These are phyloP conservation scores for Lutraria lutraria DNA, from an alignment of 2,888 invertebrate species.

Conservation along the genomic window DNA sequence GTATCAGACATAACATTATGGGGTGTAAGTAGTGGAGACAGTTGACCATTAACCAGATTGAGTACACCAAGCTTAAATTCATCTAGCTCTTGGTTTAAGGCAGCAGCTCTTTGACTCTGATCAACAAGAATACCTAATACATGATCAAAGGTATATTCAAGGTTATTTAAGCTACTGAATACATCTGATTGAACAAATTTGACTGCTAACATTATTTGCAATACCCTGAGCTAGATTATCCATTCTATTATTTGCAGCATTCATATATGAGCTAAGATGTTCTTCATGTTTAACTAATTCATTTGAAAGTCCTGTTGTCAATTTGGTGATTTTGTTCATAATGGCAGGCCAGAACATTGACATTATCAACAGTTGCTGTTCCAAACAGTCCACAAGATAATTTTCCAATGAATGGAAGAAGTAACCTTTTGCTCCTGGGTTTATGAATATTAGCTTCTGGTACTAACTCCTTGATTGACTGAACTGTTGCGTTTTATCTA, in stretches of 20 bases:
- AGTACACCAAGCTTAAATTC: constrained; percentile 42
- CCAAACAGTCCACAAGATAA: constrained; percentile 49
- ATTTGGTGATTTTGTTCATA: constrained; percentile 47
- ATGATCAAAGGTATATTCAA: constrained; percentile 34
- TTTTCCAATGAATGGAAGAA: constrained; percentile 51
- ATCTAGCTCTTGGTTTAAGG: constrained; percentile 38
- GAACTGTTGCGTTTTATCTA: constrained; percentile 33
- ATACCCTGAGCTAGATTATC: constrained; percentile 50
- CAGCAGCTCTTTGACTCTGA: constrained; percentile 34
- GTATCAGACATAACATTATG: constrained; percentile 8
- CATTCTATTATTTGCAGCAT: constrained; percentile 45
- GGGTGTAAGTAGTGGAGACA: constrained; percentile 50
- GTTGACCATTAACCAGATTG: constrained; percentile 44
- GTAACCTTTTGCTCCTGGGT: constrained; percentile 35
- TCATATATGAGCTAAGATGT: constrained; percentile 59
- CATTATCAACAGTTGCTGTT: constrained; percentile 56
- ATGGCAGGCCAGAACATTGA: constrained; percentile 44
- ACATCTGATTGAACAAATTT: constrained; percentile 33
- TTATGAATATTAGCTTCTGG: constrained; percentile 43
- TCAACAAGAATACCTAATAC: constrained; percentile 32
- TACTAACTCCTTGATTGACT: constrained; percentile 24
- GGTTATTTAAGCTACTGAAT: neutral
- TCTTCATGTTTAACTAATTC: constrained; percentile 40
- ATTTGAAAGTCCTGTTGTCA: constrained; percentile 27
- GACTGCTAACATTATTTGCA: constrained; percentile 47